Conservation (phyloP, 30 jellyfish, hydroid and myxozoan genomes). For the Aurelia aurita region DNA sequence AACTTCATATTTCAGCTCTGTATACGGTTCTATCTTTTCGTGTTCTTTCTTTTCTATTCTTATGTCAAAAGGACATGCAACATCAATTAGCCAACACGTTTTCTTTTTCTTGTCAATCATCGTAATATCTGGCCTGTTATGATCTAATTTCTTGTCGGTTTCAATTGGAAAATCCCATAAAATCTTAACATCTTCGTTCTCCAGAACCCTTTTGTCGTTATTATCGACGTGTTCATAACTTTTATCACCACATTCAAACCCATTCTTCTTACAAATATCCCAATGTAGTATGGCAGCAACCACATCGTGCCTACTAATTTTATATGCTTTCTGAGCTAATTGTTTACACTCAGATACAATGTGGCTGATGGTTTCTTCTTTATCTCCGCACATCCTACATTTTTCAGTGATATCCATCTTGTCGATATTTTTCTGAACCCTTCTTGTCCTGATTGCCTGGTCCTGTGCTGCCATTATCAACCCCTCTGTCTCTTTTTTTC, state of each 20-base stretch:
- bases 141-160: neutral
- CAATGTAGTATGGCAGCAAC: too few species aligned
- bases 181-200: neutral
- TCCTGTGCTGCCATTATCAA: too few species aligned
- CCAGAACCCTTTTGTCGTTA: neutral
- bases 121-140: neutral
- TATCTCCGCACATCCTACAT: too few species aligned
- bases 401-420: too few species aligned
- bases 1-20: neutral
- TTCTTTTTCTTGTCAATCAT: neutral
- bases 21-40: neutral
- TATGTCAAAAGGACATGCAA: constrained; percentile 1
- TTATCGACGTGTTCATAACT: neutral
- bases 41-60: neutral
- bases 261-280: neutral
- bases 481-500: too few species aligned
- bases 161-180: neutral
- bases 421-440: too few species aligned
- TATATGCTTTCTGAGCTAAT: too few species aligned
- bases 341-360: too few species aligned
- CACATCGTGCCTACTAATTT: too few species aligned
- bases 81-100: neutral
- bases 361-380: too few species aligned
- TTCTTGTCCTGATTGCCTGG: too few species aligned
- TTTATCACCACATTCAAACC: neutral